Evolutionary conservation across 2,113 vertebrate genomes (phyloP).

Genomic region (Tachuris rubrigastra): DNA sequence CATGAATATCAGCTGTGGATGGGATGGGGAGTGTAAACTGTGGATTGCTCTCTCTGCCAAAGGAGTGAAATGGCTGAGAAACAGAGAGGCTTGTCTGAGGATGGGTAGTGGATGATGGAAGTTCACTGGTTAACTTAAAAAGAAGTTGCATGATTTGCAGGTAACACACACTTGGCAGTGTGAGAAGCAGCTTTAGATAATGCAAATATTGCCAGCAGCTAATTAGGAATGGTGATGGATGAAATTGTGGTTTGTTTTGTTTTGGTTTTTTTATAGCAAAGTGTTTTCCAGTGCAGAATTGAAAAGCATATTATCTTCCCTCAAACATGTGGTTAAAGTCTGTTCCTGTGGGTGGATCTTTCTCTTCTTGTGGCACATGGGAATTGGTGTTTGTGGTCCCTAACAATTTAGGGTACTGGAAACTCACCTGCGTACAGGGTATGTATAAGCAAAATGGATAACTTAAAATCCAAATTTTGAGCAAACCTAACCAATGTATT

Average conservation of each 20-base stretch:
- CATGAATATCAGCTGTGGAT: neutral
- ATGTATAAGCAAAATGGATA: neutral
- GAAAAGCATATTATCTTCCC: neutral
- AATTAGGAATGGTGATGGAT: neutral
- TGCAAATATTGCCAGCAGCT: neutral
- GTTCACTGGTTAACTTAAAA: neutral
- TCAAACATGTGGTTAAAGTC: accelerated
- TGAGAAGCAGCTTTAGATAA: neutral
- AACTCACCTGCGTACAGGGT: neutral
- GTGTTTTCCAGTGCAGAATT: neutral
- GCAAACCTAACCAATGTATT: neutral
- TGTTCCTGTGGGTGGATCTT: neutral
- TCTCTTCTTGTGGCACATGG: accelerated
- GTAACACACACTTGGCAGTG: too few species aligned
- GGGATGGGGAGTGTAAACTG: too few species aligned
- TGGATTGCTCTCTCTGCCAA: accelerated
- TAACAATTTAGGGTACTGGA: neutral
- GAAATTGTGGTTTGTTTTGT: accelerated
- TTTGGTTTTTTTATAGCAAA: neutral
- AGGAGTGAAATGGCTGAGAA: neutral
- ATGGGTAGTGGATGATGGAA: neutral
- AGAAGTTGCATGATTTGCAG: neutral
- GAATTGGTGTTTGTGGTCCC: neutral
- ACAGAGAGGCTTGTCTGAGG: neutral
- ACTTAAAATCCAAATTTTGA: neutral